These are phyloP conservation scores for Hirudinaria manillensis DNA, from an alignment of 2,888 invertebrate species.

Conservation along the genomic window DNA sequence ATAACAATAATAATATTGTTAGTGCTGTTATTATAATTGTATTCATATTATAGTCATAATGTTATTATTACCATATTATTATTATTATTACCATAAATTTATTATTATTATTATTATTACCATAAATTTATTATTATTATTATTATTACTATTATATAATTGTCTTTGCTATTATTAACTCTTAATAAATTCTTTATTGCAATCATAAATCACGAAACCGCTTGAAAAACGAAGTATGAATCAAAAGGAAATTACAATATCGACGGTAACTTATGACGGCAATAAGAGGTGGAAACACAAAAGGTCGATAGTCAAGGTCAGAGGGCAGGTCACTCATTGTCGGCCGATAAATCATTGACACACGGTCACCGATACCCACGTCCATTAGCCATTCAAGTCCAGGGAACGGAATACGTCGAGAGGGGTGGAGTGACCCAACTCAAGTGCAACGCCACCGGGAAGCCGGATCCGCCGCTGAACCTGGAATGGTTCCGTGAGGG, in stretches of 20 bases:
- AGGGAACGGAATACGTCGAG: constrained; percentile 46
- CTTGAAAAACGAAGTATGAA: no score
- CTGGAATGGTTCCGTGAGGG: constrained; percentile 50
- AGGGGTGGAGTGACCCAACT: constrained; percentile 44
- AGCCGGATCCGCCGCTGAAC: constrained; percentile 47
- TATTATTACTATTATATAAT: constrained; percentile 10
- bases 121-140: not conserved
- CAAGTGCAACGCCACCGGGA: constrained; percentile 48
- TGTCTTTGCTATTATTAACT: not conserved
- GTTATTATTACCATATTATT: no score
- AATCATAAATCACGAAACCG: no score
- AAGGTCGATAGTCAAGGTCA: no score
- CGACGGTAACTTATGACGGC: no score
- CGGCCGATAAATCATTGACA: no score
- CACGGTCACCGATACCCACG: no score
- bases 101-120: not conserved
- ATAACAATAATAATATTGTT: not conserved
- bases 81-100: not conserved
- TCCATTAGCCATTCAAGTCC: constrained; percentile 47
- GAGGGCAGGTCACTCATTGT: no score
- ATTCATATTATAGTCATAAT: not conserved
- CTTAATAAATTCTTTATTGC: no score
- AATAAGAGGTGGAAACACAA: no score
- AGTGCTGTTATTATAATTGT: not conserved
- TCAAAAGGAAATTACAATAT: no score